Evolutionary conservation across 2,888 invertebrate species (phyloP).

Genomic region (Galerucella pusilla): DNA sequence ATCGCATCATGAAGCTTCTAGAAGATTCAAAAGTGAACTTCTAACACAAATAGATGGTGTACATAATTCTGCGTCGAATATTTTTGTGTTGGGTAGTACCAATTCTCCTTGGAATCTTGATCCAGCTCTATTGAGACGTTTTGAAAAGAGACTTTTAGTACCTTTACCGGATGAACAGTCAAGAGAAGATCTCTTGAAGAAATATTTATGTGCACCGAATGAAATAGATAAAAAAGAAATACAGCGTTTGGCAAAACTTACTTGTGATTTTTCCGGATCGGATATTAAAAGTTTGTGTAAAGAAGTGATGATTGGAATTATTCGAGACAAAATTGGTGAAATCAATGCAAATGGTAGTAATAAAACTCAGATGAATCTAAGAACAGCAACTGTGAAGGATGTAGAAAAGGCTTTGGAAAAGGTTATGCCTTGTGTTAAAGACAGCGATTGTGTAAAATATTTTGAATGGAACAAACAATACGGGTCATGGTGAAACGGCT

Average conservation of each 20-base stretch:
- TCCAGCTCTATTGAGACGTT: slow-evolving; percentile 84
- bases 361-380: slow-evolving; percentile 60
- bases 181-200: slow-evolving; percentile 76
- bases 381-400: slow-evolving; percentile 62
- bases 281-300: slow-evolving; percentile 90
- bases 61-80: slow-evolving; percentile 71
- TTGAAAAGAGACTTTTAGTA: slow-evolving; percentile 88
- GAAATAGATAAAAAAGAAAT: slow-evolving; percentile 61
- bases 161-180: slow-evolving; percentile 78
- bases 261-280: slow-evolving; percentile 87
- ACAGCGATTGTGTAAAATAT: slow-evolving; percentile 68
- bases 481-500: slow-evolving; percentile 60
- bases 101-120: slow-evolving; percentile 96
- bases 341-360: slow-evolving; percentile 43
- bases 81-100: slow-evolving; percentile 86
- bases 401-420: slow-evolving; percentile 60
- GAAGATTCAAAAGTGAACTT: slow-evolving; percentile 89
- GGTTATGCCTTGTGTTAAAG: slow-evolving; percentile 71
- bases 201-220: slow-evolving; percentile 67
- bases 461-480: slow-evolving; percentile 73
- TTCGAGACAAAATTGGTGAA: slow-evolving; percentile 68
- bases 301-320: slow-evolving; percentile 85
- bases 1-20: slow-evolving; percentile 86
- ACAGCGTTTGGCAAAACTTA: slow-evolving; percentile 66
- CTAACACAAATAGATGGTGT: slow-evolving; percentile 88